Conservation (phyloP, 2,797 vertebrate genomes). For the Loris lydekkerianus region DNA sequence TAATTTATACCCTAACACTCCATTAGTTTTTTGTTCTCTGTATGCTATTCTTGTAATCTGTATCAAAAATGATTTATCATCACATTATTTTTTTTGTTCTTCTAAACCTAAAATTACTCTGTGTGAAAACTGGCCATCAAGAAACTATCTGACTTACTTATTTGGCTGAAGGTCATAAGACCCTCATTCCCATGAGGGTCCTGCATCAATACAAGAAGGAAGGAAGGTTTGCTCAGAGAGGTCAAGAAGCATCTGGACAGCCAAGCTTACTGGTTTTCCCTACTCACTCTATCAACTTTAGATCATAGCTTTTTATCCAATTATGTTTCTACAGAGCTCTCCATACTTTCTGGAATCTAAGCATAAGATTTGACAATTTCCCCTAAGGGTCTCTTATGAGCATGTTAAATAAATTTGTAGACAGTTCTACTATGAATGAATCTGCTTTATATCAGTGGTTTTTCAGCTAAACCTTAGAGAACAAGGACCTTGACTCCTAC, state of each 20-base stretch:
- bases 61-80: slow-evolving; percentile 26
- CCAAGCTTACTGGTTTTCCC: background rate
- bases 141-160: background rate
- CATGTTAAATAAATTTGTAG: background rate
- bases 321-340: background rate
- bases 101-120: background rate
- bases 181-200: background rate
- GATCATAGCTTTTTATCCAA: background rate
- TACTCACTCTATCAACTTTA: background rate
- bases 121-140: background rate
- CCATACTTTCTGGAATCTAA: background rate
- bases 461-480: background rate
- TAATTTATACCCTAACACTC: slow-evolving; percentile 10
- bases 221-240: background rate
- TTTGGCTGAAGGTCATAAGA: background rate
- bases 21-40: background rate
- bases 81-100: background rate
- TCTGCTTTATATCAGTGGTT: background rate
- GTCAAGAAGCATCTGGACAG: background rate
- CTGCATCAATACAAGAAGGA: background rate
- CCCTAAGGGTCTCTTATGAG: background rate
- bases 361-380: background rate
- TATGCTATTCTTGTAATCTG: background rate
- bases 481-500: background rate
- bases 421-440: background rate